These are phyloP conservation scores for Nesometra sesokonis DNA, from an alignment of 35 echinoderm and acorn worm genomes.

Conservation along the genomic window DNA sequence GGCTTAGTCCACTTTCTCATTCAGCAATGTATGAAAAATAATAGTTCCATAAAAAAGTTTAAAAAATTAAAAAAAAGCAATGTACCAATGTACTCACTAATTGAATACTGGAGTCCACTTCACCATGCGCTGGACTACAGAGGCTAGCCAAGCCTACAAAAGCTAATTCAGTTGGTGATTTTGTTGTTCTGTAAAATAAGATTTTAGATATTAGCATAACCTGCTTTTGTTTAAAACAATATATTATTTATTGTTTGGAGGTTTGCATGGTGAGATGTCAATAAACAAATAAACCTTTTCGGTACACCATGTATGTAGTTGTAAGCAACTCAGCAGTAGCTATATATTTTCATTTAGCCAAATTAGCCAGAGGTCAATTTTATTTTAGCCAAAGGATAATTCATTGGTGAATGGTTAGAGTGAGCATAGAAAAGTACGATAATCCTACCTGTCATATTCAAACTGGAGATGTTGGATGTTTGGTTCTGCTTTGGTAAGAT, in stretches of 20 bases:
- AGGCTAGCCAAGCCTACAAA: background rate
- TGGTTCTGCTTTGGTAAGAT: conserved; percentile 42
- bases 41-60: no score
- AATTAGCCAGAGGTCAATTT: no score
- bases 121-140: background rate
- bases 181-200: background rate
- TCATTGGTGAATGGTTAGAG: no score
- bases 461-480: background rate
- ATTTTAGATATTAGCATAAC: background rate
- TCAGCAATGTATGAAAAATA: no score
- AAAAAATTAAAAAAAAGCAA: background rate
- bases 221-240: background rate
- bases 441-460: background rate
- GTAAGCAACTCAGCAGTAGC: no score
- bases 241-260: no score
- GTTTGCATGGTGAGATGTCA: no score
- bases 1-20: no score
- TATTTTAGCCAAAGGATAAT: no score
- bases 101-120: background rate
- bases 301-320: no score
- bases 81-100: background rate
- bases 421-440: background rate
- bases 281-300: no score
- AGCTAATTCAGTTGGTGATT: background rate
- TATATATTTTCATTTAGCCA: no score